Base-by-base conservation (phyloP, 1,140 invertebrate species). In the Bombus pascuorum region DNA sequence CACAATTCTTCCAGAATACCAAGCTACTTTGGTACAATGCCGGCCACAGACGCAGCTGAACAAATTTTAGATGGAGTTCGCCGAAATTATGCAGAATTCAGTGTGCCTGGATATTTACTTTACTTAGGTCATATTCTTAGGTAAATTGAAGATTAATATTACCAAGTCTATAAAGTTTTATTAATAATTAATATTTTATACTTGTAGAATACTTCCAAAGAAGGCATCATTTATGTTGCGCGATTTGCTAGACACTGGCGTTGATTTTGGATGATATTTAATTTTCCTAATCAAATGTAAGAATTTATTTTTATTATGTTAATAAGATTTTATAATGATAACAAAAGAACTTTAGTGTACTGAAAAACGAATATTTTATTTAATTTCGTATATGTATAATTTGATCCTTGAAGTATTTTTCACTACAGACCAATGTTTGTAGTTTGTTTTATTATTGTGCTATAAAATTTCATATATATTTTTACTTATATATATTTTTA, bases 11-110 rank as follows among this genome's bases (percentile, higher is more conserved):
- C 15, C 28, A 97, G 96, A 91, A 96, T 97, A 93, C 96, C 96
- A 28, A 96, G 96, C 91, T 97, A 96, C 91, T 97, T 97, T 91
- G 96, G 96, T 32, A 96, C 96, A 18, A 96, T 97, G 89, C 95
- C 96, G 78, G 96, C 96, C 12, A 81, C 90, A 22, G 94, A 95
- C 82, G 96, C 96, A 25, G 96, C 96, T 18, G 92, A 89, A 81
- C 94, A 93, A 84, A 96, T 97, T 80, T 92, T 97, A 66, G 95
- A 96, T 42, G 96, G 96, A 71, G 96, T 97, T 12, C 93, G 96
- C 5, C 93, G 96, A 76, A 96, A 96, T 92, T 96, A 96, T 88
- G 92, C 94, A 9, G 96, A 96, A 91, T 96, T 96, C 42, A 97
- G 96, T 82, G 95, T 97, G 53, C 96, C 96, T 28, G 96, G 95